phyloP scores from a whole-genome alignment of 1,140 invertebrate species.

The Ceratina calcarata region DNA sequence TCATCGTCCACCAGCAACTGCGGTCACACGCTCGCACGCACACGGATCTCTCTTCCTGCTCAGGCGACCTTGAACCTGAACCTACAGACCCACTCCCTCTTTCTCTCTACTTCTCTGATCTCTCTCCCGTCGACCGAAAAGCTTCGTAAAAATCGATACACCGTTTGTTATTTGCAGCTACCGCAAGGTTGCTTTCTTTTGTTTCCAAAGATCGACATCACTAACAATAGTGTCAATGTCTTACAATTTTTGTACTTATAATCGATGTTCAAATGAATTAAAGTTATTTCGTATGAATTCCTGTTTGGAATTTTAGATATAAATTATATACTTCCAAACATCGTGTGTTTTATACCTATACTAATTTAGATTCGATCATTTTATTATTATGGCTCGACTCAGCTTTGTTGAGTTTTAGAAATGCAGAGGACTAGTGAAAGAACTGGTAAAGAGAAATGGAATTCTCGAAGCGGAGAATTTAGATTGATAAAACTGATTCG shows the following conservation, averaged over 20 bases:
- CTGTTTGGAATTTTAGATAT: no score
- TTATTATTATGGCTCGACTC: no score
- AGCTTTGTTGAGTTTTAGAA: no score
- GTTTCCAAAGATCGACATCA: neutral
- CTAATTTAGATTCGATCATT: no score
- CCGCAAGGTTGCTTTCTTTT: neutral
- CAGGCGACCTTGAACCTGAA: constrained; percentile 62
- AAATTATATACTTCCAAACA: no score
- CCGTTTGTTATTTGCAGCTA: constrained; percentile 30
- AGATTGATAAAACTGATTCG: neutral
- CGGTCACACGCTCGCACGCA: neutral
- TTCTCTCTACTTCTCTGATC: constrained; percentile 2
- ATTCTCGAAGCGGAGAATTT: no score
- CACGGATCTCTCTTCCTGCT: constrained; percentile 45
- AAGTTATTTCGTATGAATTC: no score
- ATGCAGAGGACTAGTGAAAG: no score
- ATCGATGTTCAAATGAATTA: no score
- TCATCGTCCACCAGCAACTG: neutral
- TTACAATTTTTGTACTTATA: no score
- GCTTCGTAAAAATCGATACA: constrained; percentile 48
- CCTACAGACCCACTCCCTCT: constrained; percentile 33
- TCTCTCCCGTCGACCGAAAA: constrained; percentile 35
- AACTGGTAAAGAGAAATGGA: no score
- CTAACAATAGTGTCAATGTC: neutral
- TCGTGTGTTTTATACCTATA: no score